Conservation (phyloP, 2,797 vertebrate genomes). For the Lithobates pipiens region DNA sequence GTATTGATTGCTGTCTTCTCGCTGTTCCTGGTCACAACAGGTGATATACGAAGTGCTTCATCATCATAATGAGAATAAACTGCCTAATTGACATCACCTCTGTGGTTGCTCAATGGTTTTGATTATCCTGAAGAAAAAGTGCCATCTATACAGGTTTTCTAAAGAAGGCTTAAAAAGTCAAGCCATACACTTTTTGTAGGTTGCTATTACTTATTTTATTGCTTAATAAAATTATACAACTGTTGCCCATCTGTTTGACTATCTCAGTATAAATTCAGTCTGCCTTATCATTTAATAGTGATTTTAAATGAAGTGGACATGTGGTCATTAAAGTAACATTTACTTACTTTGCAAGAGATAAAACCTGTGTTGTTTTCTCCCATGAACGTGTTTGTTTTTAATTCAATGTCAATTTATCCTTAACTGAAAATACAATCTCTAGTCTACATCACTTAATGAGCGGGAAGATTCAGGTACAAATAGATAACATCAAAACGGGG, state of each 20-base stretch:
- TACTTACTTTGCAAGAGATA: no score
- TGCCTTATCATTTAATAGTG: no score
- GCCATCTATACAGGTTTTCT: conserved; percentile 12
- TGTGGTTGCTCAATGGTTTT: conserved; percentile 48
- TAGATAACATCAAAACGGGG: no score
- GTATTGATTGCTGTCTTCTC: conserved; percentile 60
- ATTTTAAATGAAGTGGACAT: no score
- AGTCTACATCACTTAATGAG: no score
- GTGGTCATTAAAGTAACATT: no score
- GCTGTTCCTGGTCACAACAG: conserved; percentile 55
- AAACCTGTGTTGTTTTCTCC: no score
- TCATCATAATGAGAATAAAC: conserved; percentile 62
- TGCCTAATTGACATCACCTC: conserved; percentile 57
- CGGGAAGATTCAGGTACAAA: no score
- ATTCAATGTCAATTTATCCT: neutral
- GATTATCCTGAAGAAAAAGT: conserved; percentile 39
- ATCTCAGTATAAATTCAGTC: no score
- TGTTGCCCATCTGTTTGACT: neutral
- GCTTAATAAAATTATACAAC: no score
- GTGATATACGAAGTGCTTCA: conserved; percentile 56
- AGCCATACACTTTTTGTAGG: neutral
- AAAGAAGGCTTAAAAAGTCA: conserved; percentile 30
- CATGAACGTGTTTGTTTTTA: neutral
- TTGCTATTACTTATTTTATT: neutral
- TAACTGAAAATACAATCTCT: neutral